Evolutionary conservation across 2,113 vertebrate species (phyloP).

Genomic region (Oplegnathus fasciatus): DNA sequence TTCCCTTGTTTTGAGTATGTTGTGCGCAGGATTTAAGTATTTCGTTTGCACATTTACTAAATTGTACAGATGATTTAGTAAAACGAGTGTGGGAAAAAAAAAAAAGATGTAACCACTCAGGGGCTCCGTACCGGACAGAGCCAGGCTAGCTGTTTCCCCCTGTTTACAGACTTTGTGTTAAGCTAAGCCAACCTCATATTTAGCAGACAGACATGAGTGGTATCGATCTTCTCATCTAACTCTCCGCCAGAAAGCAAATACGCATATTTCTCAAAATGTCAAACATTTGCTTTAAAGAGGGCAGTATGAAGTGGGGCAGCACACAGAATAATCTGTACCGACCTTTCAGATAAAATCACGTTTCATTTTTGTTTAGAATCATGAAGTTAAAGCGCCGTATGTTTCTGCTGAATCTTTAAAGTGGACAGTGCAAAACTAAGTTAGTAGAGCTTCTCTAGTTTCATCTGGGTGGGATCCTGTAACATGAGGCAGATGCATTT

Average conservation of each 20-base stretch:
- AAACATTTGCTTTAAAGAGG: conserved; percentile 19
- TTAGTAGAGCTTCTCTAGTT: conserved; percentile 59
- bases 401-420: conserved; percentile 74
- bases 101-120: too few relatives aligned
- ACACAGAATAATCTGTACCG: conserved; percentile 10
- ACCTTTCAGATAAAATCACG: conserved; percentile 44
- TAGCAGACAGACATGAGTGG: neutral
- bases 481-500: conserved; percentile 34
- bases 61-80: too few relatives aligned
- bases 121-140: too few relatives aligned
- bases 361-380: conserved; percentile 36
- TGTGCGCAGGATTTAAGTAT: too few relatives aligned
- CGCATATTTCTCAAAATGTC: neutral
- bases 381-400: conserved; percentile 38
- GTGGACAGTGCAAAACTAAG: conserved; percentile 82
- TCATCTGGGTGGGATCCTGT: conserved; percentile 37
- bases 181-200: conserved; percentile 20
- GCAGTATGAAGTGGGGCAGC: neutral
- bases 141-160: neutral
- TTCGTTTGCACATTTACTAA: too few relatives aligned
- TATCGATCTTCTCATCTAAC: neutral
- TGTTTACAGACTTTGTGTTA: neutral
- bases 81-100: too few relatives aligned
- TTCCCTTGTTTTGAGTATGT: too few relatives aligned
- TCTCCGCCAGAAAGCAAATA: neutral